These are phyloP conservation scores for Lasioglossum malachurum DNA, from an alignment of 2,888 invertebrate genomes.

Conservation along the genomic window DNA sequence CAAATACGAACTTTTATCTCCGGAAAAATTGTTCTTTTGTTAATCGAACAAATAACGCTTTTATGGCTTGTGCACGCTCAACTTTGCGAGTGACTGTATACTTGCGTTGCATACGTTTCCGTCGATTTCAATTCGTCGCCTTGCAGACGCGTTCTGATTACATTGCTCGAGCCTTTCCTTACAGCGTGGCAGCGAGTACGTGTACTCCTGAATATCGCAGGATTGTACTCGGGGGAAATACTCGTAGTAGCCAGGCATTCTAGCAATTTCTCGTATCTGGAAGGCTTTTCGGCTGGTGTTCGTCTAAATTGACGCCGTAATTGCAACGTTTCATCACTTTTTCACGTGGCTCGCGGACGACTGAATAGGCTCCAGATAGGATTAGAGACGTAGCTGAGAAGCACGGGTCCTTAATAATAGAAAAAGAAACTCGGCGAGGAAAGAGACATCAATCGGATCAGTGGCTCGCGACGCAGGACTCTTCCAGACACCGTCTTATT, in stretches of 20 bases:
- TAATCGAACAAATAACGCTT: too few species aligned
- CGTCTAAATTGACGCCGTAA: conserved; percentile 65
- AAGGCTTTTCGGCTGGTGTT: conserved; percentile 30
- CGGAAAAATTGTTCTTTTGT: too few species aligned
- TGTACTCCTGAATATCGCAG: conserved; percentile 28
- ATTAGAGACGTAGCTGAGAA: conserved; percentile 40
- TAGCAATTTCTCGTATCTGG: conserved; percentile 30
- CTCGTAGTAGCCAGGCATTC: conserved; percentile 56
- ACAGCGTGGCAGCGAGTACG: not conserved
- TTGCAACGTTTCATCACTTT: conserved; percentile 69
- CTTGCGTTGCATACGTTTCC: not conserved
- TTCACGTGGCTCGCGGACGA: conserved; percentile 49
- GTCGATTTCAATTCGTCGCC: conserved; percentile 37
- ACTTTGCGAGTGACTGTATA: too few species aligned
- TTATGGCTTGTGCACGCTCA: too few species aligned
- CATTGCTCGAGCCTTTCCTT: conserved; percentile 5
- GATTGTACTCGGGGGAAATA: conserved; percentile 75
- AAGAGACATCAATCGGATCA: conserved; percentile 31
- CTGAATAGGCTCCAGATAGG: conserved; percentile 51
- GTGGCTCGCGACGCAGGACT: not conserved
- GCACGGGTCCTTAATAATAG: conserved; percentile 44
- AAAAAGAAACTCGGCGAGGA: conserved; percentile 24
- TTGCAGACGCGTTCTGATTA: conserved; percentile 27
- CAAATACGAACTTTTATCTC: too few species aligned
- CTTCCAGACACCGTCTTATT: conserved; percentile 38